Evolutionary conservation across 2,888 invertebrate species (phyloP).

Genomic region (Cabera pusaria): DNA sequence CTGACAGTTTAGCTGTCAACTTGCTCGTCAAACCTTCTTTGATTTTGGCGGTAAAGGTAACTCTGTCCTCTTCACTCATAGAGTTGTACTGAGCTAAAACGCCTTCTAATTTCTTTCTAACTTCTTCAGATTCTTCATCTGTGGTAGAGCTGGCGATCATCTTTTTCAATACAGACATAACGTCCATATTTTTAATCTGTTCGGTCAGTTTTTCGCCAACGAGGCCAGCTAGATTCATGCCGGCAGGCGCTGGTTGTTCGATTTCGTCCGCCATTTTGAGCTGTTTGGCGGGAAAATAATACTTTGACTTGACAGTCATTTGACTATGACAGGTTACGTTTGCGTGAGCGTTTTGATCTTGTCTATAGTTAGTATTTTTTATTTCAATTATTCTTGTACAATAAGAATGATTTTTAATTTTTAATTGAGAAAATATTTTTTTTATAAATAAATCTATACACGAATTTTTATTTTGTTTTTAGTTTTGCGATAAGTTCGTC

Average conservation of each 20-base stretch:
- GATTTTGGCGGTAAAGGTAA: slow-evolving; percentile 55
- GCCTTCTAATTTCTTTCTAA: slow-evolving; percentile 52
- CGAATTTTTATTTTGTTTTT: too few species aligned
- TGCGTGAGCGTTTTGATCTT: too few species aligned
- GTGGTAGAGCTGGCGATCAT: slow-evolving; percentile 53
- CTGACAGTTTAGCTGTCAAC: slow-evolving; percentile 50
- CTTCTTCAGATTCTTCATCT: slow-evolving; percentile 56
- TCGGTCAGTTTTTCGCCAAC: slow-evolving; percentile 59
- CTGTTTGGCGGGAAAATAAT: slow-evolving; percentile 19
- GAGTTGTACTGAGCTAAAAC: slow-evolving; percentile 52
- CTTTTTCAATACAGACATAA: slow-evolving; percentile 56
- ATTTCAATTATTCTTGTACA: too few species aligned
- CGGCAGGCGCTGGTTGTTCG: slow-evolving; percentile 26
- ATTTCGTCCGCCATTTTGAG: slow-evolving; percentile 46
- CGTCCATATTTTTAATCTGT: slow-evolving; percentile 61
- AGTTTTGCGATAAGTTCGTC: too few species aligned
- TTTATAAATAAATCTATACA: too few species aligned
- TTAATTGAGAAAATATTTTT: too few species aligned
- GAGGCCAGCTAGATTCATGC: slow-evolving; percentile 47
- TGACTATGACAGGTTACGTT: background rate
- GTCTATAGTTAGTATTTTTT: too few species aligned
- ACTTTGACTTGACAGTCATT: too few species aligned
- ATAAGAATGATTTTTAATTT: too few species aligned
- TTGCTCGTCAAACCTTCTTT: slow-evolving; percentile 58
- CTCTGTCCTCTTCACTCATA: slow-evolving; percentile 58